Conservation (phyloP, 2,113 vertebrate genomes). For the Octodon degus region DNA sequence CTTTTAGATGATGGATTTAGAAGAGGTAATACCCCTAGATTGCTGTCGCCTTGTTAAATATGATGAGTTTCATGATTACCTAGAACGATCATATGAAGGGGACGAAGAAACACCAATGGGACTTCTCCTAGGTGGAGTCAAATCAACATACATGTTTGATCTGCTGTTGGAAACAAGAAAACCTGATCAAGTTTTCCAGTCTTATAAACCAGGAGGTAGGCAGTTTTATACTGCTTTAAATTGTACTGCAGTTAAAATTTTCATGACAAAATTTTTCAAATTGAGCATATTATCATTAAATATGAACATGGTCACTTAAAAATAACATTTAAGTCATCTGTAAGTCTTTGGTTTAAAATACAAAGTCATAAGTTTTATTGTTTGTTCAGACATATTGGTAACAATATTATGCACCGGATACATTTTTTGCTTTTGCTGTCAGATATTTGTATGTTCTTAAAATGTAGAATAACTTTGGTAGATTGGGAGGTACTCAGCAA, state of each 20-base stretch:
- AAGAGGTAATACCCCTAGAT: slow-evolving; percentile 91
- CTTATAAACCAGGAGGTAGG: slow-evolving; percentile 98
- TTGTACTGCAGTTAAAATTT: slow-evolving; percentile 36
- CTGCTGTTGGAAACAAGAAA: slow-evolving; percentile 95
- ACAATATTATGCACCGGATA: not conserved
- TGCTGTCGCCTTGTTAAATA: slow-evolving; percentile 99
- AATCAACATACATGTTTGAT: slow-evolving; percentile 99
- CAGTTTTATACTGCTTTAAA: not conserved
- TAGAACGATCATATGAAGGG: slow-evolving; percentile 97
- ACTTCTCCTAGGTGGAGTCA: slow-evolving; percentile 95
- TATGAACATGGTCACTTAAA: slow-evolving; percentile 54
- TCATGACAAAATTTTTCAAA: slow-evolving; percentile 41
- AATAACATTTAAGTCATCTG: not conserved
- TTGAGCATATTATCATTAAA: not conserved
- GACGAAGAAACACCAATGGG: slow-evolving; percentile 98
- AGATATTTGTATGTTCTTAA: not conserved
- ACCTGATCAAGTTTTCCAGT: slow-evolving; percentile 95
- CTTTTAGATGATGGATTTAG: slow-evolving; percentile 95
- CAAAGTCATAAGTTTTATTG: slow-evolving; percentile 8
- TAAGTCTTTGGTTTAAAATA: slow-evolving; percentile 40
- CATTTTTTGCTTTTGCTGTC: not conserved
- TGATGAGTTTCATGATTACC: slow-evolving; percentile 98
- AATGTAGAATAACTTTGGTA: slow-evolving; percentile 40
- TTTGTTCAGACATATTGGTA: slow-evolving; percentile 14
- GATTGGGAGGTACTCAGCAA: slow-evolving; percentile 6